Evolutionary conservation across 2,888 invertebrate genomes (phyloP).

Genomic region (Leistus spinibarbis): DNA sequence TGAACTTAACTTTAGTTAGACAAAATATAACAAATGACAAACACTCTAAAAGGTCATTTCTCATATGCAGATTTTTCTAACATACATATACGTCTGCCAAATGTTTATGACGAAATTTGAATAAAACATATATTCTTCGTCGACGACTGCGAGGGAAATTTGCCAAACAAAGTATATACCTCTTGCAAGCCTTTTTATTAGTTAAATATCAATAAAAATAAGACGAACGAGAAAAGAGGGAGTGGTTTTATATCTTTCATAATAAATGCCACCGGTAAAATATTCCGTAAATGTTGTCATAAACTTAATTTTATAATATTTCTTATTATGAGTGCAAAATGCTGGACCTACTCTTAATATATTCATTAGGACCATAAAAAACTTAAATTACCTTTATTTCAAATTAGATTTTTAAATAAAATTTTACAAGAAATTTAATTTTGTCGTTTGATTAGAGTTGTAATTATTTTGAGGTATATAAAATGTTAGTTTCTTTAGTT

Average conservation of each 20-base stretch:
- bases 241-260: slow-evolving; percentile 16
- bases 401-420: neutral
- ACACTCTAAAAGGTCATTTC: slow-evolving; percentile 25
- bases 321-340: slow-evolving; percentile 12
- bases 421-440: too few relatives aligned
- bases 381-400: slow-evolving; percentile 3
- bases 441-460: too few relatives aligned
- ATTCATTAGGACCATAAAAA: too few relatives aligned
- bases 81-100: slow-evolving; percentile 24
- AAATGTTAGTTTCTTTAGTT: too few relatives aligned
- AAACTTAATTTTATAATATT: slow-evolving; percentile 31
- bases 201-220: slow-evolving; percentile 33
- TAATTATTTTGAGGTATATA: too few relatives aligned
- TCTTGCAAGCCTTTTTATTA: slow-evolving; percentile 24
- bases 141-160: slow-evolving; percentile 22
- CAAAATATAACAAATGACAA: slow-evolving; percentile 23
- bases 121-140: slow-evolving; percentile 33
- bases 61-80: slow-evolving; percentile 31
- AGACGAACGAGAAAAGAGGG: neutral
- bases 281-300: neutral
- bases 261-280: slow-evolving; percentile 15
- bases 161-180: slow-evolving; percentile 11
- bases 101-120: slow-evolving; percentile 36
- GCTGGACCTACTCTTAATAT: neutral
- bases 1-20: slow-evolving; percentile 5